Base-by-base conservation (phyloP, 2,797 vertebrate species). In the Taenioides sp. region DNA sequence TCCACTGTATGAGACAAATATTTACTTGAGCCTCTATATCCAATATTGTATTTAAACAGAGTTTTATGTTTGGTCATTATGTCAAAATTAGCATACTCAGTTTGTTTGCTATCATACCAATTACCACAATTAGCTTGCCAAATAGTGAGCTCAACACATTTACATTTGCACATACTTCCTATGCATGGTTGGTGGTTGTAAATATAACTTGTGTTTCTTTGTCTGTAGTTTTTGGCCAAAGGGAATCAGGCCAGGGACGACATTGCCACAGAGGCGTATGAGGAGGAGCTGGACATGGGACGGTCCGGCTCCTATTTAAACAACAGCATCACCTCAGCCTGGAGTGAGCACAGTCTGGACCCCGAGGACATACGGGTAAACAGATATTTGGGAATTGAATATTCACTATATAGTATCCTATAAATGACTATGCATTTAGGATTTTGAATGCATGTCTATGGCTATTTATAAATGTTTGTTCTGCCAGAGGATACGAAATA, bases 311-410 rank as follows among this genome's bases (percentile, higher is more conserved):
- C 98, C 58, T 99, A 98, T 82, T 87, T 98, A 74, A 99, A 99
- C 92, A 99, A 95, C 93, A 99, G 98, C 74, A 99, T 98, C 88
- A 98, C 97, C 23, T 99, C 98, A 5, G 97, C 98, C 22, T 99
- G 98, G 97, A 99, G 98, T 59, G 98, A 99, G 70, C 97, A 99
- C 75, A 99, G 98, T 85, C 89, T 99, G 92, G 97, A 99, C 88
- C 97, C 98, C 58, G 98, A 99, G 78, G 98, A 99, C 75, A 99
- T 99, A 79, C 92, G 98, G 94, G 98, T 99, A 91, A 88, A 65
- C 68, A 40, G 43, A 34, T 57, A 52, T 52, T 20, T 52, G 18
- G 17, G 6, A 20, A 50, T n/a, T n/a, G 4, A 20, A n/a, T 5
- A 17, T 6, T 52, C 50, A 52, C 5, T 20, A 52, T 20, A 52